Evolutionary conservation across 2,888 invertebrate species (phyloP), one percentile per base, ranked within the genome.

Genomic region (Heliothis peltigera): DNA sequence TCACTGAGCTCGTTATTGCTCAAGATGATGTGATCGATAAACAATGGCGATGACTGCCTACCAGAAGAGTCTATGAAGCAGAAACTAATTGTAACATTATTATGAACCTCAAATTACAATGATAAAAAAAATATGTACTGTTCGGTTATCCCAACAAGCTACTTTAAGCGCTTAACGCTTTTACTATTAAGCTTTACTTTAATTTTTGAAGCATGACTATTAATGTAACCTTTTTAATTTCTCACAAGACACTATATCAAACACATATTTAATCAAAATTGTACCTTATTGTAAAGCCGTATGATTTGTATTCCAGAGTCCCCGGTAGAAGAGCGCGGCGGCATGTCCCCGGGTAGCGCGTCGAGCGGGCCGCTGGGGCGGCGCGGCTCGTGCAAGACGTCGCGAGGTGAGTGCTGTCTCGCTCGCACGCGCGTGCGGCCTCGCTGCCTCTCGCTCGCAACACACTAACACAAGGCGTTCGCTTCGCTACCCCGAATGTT

Each of bases 311-410:
- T 17, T 67, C 35, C 94, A 96, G 97, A 97, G 94, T 97, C 97
- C 8, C 97, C 97, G 4, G 95, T 95, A 54, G 97, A 97, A 79
- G 97, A 97, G 82, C 97, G 97, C 85, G 96, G 97, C 87, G 97
- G 96, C 67, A 96, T 96, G 91, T 97, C 97, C 0, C 97, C 97
- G 19, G 96, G 96, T 86, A 96, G 96, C 80, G 96, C 96, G 81
- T 95, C 95, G 70, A 95, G 96, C 89, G 96, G 96, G 68, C 96
- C 97, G 79, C 95, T 98, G 76, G 98, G 97, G 68, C 96, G 98
- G 39, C 96, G 98, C 84, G 97, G 98, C 91, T 98, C 98, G 47
- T 98, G 98, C 95, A 98, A 98, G 95, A 98, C 97, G 60, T 98
- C 98, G 81, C 95, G 98, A 97, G 98, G 98, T 98, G 92, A 95